Conservation (phyloP, 2,888 invertebrate species). For the Coecobrya sp. region DNA sequence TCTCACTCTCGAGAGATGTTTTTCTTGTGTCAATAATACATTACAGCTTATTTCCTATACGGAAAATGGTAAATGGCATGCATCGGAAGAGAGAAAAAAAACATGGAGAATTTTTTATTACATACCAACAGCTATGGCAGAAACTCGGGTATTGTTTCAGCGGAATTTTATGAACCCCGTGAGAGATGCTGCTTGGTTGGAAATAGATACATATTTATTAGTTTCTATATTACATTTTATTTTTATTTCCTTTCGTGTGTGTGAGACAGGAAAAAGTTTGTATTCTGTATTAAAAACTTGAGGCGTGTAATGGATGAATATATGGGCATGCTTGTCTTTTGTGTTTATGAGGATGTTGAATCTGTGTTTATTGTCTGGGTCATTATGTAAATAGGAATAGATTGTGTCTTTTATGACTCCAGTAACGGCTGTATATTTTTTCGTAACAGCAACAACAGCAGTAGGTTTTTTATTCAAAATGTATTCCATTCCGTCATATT, state of each 20-base stretch:
- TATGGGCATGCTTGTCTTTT: constrained; percentile 2
- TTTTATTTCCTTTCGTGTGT: not conserved
- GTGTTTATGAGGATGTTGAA: constrained; percentile 48
- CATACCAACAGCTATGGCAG: constrained; percentile 33
- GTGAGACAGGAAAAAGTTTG: not conserved
- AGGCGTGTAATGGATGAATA: not conserved
- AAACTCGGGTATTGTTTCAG: constrained; percentile 62
- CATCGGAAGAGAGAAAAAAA: not conserved
- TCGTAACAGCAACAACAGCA: not conserved
- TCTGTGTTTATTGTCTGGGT: constrained; percentile 51
- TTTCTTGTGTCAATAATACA: constrained; percentile 76
- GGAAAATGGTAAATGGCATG: constrained; percentile 28
- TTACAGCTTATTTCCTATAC: constrained; percentile 60
- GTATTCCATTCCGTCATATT: constrained; percentile 28
- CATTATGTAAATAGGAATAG: constrained; percentile 51
- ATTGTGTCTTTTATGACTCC: constrained; percentile 43
- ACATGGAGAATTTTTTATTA: constrained; percentile 28
- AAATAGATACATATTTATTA: constrained; percentile 60
- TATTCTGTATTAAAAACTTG: not conserved
- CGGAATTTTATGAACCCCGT: constrained; percentile 58
- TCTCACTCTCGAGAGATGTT: constrained; percentile 37
- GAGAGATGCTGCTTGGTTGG: constrained; percentile 44
- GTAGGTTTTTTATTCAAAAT: constrained; percentile 10
- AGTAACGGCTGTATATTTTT: not conserved
- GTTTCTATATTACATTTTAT: constrained; percentile 7